Base-by-base conservation (phyloP, 2,113 vertebrate species). In the Nycticorax nycticorax region DNA sequence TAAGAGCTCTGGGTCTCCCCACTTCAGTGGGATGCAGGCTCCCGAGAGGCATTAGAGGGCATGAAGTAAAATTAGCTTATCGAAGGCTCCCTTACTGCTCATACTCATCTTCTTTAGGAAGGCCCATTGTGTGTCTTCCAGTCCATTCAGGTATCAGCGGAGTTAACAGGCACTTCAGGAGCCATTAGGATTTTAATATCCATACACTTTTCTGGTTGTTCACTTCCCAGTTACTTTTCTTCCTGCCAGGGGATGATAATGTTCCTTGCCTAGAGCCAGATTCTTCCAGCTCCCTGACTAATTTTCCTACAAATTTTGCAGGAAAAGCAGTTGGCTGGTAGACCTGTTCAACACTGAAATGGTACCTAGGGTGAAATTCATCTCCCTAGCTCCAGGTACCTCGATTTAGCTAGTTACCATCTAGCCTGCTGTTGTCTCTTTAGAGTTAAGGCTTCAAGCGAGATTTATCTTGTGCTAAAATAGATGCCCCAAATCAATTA, bases 261-360 rank as follows among this genome's bases (percentile, higher is more conserved):
- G 17, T 78, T 91, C 55, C 64, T 91, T 9, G 50, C 94, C 91
- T 85, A 39, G 4, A 93, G 89, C 88, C 32, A 90, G 67, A 83
- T 79, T 93, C 48, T n/a, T 95, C 78, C 78, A 89, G 62, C 32
- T 94, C 81, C 41, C 59, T 93, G 67, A 85, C 81, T 93, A 90
- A 96, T 97, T 95, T 93, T 86, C 90, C 85, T 92, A 85, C 81
- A 89, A 82, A 85, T 95, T 95, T 91, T 93, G 66, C 55, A 80
- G 73, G 39, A 85, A 87, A 93, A 91, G 27, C 52, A 73, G 56
- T 85, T 93, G 92, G 57, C 77, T 91, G n/a, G 41, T 64, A 88
- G 55, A 89, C 60, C 14, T 62, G 68, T 41, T 86, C 50, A 59
- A 63, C 43, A 41, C 5, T 62, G 53, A 23, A 67, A 67, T 41